Conservation (phyloP, 2,797 vertebrate genomes). For the Anguilla marmorata region DNA sequence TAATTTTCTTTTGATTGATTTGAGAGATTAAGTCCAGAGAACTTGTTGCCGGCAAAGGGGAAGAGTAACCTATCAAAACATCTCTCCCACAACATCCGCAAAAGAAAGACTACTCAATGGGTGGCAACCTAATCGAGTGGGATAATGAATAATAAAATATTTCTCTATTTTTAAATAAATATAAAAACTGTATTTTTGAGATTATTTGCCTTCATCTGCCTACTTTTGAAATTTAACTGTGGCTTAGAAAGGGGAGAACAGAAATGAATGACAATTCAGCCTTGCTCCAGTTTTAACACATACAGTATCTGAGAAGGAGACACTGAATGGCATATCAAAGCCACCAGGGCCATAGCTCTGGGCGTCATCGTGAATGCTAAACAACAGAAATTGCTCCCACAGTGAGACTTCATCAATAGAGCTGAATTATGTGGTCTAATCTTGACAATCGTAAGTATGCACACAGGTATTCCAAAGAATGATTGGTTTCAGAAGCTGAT, state of each 20-base stretch:
- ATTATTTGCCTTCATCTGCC: slow-evolving; percentile 48
- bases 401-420: slow-evolving; percentile 56
- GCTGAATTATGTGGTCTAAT: background rate
- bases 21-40: background rate
- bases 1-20: background rate
- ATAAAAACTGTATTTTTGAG: background rate
- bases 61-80: background rate
- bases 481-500: background rate
- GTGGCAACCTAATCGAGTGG: slow-evolving; percentile 44
- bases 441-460: background rate
- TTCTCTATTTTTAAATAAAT: slow-evolving; percentile 57
- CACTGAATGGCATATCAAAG: slow-evolving; percentile 46
- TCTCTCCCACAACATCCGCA: no score
- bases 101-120: slow-evolving; percentile 30
- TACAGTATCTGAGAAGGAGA: slow-evolving; percentile 50
- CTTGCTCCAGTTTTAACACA: slow-evolving; percentile 46
- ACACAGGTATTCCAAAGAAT: background rate
- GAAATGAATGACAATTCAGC: slow-evolving; percentile 31
- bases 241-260: slow-evolving; percentile 45
- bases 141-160: slow-evolving; percentile 46
- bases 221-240: slow-evolving; percentile 54
- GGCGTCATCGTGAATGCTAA: slow-evolving; percentile 60
- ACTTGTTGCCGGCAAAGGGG: background rate
- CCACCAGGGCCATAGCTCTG: slow-evolving; percentile 54
- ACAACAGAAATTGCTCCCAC: slow-evolving; percentile 54